These are phyloP conservation scores for Vulpes ferrilata DNA, from an alignment of 2,113 vertebrate species.

Conservation along the genomic window DNA sequence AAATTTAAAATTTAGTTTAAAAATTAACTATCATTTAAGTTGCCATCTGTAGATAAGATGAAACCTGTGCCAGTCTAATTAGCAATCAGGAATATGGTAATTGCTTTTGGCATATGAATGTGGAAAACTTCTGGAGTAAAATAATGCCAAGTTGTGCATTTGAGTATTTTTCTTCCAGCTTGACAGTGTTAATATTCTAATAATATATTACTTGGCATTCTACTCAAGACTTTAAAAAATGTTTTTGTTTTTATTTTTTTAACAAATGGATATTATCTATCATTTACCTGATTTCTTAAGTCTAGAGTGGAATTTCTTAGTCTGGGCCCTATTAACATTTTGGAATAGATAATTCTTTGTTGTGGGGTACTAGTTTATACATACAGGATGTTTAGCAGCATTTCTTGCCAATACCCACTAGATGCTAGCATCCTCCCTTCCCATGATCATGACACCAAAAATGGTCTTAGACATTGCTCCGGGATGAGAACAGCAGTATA, in stretches of 20 bases:
- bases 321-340: background rate
- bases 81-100: conserved; percentile 77
- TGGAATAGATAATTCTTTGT: background rate
- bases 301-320: background rate
- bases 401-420: background rate
- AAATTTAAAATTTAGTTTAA: conserved; percentile 70
- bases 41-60: conserved; percentile 68
- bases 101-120: conserved; percentile 60
- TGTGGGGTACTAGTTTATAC: background rate
- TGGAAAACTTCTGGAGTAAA: conserved; percentile 60
- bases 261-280: background rate
- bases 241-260: background rate
- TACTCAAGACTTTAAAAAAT: background rate
- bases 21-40: conserved; percentile 75
- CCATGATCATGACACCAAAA: background rate
- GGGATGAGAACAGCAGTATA: background rate
- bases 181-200: conserved; percentile 28
- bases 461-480: background rate
- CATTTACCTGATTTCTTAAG: background rate
- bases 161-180: conserved; percentile 36
- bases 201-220: background rate
- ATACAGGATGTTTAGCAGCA: background rate
- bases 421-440: rapidly evolving
- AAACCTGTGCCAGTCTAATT: conserved; percentile 73
- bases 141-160: conserved; percentile 55